These are phyloP conservation scores for Chloroceryle aenea DNA, from an alignment of 2,113 vertebrate species.

Conservation along the genomic window DNA sequence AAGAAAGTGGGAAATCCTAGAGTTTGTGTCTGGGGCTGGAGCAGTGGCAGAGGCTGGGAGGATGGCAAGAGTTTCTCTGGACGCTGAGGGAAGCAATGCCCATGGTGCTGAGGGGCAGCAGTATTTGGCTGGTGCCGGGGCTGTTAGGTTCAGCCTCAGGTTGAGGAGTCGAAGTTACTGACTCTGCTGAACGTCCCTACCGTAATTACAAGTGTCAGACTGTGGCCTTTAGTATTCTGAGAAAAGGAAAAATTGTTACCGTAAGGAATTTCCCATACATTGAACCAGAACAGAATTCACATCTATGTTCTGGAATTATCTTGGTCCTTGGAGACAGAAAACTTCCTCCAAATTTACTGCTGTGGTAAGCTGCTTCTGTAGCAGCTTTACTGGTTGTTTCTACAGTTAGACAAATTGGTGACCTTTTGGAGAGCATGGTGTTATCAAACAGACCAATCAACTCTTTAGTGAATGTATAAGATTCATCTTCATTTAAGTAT, in stretches of 20 bases:
- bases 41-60: not conserved
- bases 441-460: conserved; percentile 53
- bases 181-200: not conserved
- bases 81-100: not conserved
- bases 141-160: not conserved
- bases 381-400: conserved; percentile 36
- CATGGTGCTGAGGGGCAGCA: not conserved
- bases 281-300: conserved; percentile 52
- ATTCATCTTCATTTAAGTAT: conserved; percentile 53
- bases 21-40: not conserved
- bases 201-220: conserved; percentile 15
- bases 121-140: not conserved
- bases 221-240: conserved; percentile 49
- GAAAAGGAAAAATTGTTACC: conserved; percentile 57
- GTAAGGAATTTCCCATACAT: conserved; percentile 52
- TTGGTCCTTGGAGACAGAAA: conserved; percentile 16
- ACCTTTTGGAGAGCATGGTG: conserved; percentile 45
- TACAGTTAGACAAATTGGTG: conserved; percentile 46
- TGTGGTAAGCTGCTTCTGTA: conserved; percentile 16
- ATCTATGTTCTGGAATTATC: conserved; percentile 39
- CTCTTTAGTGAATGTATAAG: conserved; percentile 35
- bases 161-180: not conserved
- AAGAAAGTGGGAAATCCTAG: not conserved
- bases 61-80: not conserved
- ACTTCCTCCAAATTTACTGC: conserved; percentile 57